phyloP scores from a whole-genome alignment of 2,113 vertebrate species.

The Arothron firmamentum region DNA sequence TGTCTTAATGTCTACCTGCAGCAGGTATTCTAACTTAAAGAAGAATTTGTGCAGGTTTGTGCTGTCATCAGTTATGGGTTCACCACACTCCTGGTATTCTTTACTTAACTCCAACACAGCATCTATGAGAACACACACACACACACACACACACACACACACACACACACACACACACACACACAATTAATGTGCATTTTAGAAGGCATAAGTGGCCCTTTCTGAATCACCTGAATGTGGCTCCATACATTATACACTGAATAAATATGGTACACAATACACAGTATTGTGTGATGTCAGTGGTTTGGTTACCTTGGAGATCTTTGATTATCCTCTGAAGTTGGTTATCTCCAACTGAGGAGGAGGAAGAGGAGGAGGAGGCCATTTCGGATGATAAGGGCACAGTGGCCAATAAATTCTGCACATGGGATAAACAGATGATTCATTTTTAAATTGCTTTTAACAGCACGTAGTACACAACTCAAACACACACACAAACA shows the following conservation, averaged over 20 bases:
- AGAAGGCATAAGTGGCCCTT: too few species aligned
- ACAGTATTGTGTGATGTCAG: not conserved
- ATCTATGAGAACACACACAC: constrained; percentile 72
- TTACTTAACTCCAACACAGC: constrained; percentile 85
- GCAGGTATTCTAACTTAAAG: constrained; percentile 92
- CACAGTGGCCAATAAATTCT: constrained; percentile 16
- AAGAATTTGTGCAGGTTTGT: constrained; percentile 90
- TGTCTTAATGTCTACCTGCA: constrained; percentile 66
- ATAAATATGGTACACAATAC: not conserved
- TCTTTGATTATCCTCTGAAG: constrained; percentile 92
- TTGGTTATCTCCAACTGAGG: constrained; percentile 80
- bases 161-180: too few species aligned
- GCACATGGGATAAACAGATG: not conserved
- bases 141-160: too few species aligned
- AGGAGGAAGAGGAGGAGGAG: constrained; percentile 52
- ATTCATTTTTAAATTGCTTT: too few species aligned
- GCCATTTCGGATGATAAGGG: constrained; percentile 76
- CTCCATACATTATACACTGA: too few species aligned
- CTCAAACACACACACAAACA: not conserved
- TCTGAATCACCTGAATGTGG: too few species aligned
- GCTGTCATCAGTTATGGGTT: constrained; percentile 91
- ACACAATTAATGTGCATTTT: not conserved
- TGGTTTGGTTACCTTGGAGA: constrained; percentile 79
- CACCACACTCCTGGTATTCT: constrained; percentile 85
- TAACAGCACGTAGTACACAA: not conserved